phyloP scores from a whole-genome alignment of 2,888 invertebrate genomes.

The Agriopis leucophaearia region DNA sequence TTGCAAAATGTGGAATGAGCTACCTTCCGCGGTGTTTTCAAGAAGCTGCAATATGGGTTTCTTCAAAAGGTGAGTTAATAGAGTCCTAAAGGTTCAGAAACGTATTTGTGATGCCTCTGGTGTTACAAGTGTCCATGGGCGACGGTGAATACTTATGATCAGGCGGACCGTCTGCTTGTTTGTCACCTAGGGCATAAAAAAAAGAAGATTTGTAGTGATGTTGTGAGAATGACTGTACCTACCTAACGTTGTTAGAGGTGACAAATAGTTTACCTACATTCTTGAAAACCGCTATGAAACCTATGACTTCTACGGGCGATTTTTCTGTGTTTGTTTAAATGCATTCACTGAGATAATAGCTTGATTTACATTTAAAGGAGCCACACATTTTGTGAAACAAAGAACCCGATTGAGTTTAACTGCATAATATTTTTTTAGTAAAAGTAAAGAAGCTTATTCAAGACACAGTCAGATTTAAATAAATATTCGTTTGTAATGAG shows the following conservation, averaged over 20 bases:
- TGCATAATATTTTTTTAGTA: constrained; percentile 12
- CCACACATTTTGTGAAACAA: constrained; percentile 7
- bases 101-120: too few relatives aligned
- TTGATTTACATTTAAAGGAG: constrained; percentile 7
- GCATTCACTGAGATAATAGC: not conserved
- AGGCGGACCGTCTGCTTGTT: too few relatives aligned
- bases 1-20: too few relatives aligned
- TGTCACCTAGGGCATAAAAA: too few relatives aligned
- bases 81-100: too few relatives aligned
- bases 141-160: too few relatives aligned
- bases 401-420: constrained; percentile 15
- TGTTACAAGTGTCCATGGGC: too few relatives aligned
- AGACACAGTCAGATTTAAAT: constrained; percentile 24
- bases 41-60: too few relatives aligned
- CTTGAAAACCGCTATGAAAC: not conserved
- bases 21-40: too few relatives aligned
- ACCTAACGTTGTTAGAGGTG: not conserved
- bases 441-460: constrained; percentile 17
- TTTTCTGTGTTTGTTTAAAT: constrained; percentile 6
- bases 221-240: not conserved
- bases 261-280: not conserved
- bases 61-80: too few relatives aligned
- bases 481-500: constrained; percentile 33
- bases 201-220: too few relatives aligned
- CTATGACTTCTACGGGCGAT: not conserved